Base-by-base conservation (phyloP, 2,797 vertebrate species). In the Xenops minutus region DNA sequence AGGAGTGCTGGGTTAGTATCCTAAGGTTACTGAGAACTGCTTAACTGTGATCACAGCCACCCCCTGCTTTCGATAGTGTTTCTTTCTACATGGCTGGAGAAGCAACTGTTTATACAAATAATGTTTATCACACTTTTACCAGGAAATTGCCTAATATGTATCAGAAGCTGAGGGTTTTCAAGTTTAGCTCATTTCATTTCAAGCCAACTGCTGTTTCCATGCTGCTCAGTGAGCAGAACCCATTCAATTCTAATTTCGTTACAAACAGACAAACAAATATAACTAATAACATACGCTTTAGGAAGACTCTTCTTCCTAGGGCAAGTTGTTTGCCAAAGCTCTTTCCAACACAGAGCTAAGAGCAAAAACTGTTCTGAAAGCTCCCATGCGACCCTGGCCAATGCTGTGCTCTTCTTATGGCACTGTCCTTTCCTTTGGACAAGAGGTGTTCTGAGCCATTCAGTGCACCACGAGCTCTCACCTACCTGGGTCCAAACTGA, bases 221-320 rank as follows among this genome's bases (percentile, higher is more conserved):
- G 39, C 82, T 83, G 79, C 88, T 96, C 87, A 86, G 43, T 59
- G 74, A 93, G 92, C 78, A 55, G 39, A 52, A 62, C 29, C 27
- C 62, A 85, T 91, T 85, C 87, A 41, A 78, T 81, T 88, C 86
- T 66, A 91, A 93, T 91, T 93, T 85, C 13, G 16, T 44, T 83
- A 49, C 77, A 93, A 86, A 78, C 62, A 89, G 86, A 84, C 68
- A 86, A 89, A 62, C 44, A 84, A 78, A 91, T 44, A 84, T 59
- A 88, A 96, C 69, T 91, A 94, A 78, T 78, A 91, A 62, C 82
- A 86, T 49, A 41, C 0, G 0, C 73, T 67, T 78, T 59, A 78
- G 66, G 87, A 81, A 85, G n/a, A 21, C 14, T 81, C 14, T n/a
- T 44, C 54, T 85, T 81, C 54, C 52, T 81, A n/a, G 12, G 78